phyloP scores from a whole-genome alignment of 2,797 vertebrate species.

The Nasua narica region DNA sequence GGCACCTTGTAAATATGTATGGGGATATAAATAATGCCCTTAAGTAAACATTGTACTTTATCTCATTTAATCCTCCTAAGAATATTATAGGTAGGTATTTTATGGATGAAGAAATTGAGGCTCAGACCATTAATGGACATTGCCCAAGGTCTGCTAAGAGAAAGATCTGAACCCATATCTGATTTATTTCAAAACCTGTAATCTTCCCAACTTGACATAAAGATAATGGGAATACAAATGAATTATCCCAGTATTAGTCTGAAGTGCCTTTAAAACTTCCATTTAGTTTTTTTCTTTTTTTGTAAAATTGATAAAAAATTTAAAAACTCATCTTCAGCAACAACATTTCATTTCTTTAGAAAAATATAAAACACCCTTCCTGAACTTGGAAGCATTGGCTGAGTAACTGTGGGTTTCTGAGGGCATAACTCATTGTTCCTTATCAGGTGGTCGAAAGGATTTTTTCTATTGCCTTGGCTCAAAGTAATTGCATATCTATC shows the following conservation, averaged over 20 bases:
- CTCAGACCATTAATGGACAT: not conserved
- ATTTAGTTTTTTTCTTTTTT: constrained; percentile 27
- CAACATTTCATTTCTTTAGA: constrained; percentile 19
- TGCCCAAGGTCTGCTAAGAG: not conserved
- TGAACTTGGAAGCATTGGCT: not conserved
- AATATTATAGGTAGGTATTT: not conserved
- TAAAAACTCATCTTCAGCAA: constrained; percentile 37
- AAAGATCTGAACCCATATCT: not conserved
- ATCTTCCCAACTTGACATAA: not conserved
- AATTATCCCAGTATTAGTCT: constrained; percentile 13
- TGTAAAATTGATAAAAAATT: constrained; percentile 30
- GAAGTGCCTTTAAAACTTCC: constrained; percentile 20
- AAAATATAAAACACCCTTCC: not conserved
- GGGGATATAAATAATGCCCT: not conserved
- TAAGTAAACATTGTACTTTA: not conserved
- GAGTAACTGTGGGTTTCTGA: not conserved
- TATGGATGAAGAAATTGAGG: constrained; percentile 18
- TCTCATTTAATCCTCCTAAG: constrained; percentile 37
- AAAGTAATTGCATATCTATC: constrained; percentile 61
- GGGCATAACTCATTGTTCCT: constrained; percentile 24
- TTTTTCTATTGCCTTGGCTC: constrained; percentile 27
- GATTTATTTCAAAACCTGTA: constrained; percentile 29
- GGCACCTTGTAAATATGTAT: not conserved
- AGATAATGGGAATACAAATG: constrained; percentile 36
- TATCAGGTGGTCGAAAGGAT: constrained; percentile 50